Base-by-base conservation (phyloP, 2,888 invertebrate species). In the Xanthorhoe designata region DNA sequence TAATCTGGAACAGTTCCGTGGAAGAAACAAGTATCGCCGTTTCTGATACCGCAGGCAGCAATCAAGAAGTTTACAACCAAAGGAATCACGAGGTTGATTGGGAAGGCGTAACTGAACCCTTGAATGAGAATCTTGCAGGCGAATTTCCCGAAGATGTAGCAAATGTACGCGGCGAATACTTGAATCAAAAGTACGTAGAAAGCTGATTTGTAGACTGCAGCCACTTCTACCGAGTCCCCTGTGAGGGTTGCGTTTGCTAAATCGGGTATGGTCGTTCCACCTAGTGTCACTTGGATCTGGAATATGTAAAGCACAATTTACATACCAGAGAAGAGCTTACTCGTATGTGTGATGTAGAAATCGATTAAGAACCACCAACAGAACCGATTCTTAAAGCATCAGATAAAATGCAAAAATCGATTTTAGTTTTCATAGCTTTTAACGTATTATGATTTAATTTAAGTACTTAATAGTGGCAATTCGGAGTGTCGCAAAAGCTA, bases 101-200 rank as follows among this genome's bases (percentile, higher is more conserved):
- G 99, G 77, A 99, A 97, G 0, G 99, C 98, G 83, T 98, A 99
- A 84, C 99, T 98, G 94, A 99, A 98, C 19, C 98, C 97, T 94
- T 99, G 99, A 75, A 99, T 99, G 79, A 98, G 95, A 80, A 99
- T 98, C 92, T 98, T 98, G 92, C 99, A 98, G 2, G 98, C 98
- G 76, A 98, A 98, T 91, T 99, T 99, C 72, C 98, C 98, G 80
- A 98, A 97, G 75, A 98, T 96, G 81, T 98, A 99, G 78, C 98
- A 98, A 57, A 98, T 93, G 81, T 98, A 98, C 4, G 98, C 96
- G 1, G 97, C 96, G 61, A 96, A 93, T 55, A 98, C 94, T 90
- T 98, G 98, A 47, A 98, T 95, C 8, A 98, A 86, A 56, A 97
- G 86, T 0, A 98, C 96, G 83, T 97, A 97, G 38, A 96, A 88